Conservation (phyloP, 2,888 invertebrate species). For the Pasiphila rectangulata region DNA sequence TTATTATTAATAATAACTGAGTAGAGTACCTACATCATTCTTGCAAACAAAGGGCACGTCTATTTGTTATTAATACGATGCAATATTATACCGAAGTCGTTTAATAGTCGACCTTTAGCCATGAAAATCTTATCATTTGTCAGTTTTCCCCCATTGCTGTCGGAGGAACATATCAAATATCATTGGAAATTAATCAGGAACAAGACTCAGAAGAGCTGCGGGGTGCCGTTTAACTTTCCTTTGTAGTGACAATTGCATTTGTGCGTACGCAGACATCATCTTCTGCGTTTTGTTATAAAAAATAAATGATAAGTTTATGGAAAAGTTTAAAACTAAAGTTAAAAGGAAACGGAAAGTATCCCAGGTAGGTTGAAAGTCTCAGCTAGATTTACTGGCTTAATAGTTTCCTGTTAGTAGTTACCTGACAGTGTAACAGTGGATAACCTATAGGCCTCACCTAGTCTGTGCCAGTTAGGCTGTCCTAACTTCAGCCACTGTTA, state of each 20-base stretch:
- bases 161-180: conserved; percentile 75
- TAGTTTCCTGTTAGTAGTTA: too few relatives aligned
- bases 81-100: conserved; percentile 57
- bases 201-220: conserved; percentile 42
- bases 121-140: conserved; percentile 74
- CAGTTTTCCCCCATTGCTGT: conserved; percentile 56
- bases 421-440: too few relatives aligned
- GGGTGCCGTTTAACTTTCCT: conserved; percentile 41
- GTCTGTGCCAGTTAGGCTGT: too few relatives aligned
- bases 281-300: too few relatives aligned
- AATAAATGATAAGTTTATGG: too few relatives aligned
- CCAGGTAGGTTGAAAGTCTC: too few relatives aligned
- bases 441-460: too few relatives aligned
- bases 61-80: conserved; percentile 49
- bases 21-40: background rate
- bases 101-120: conserved; percentile 56
- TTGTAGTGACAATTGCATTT: conserved; percentile 32
- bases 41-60: conserved; percentile 13
- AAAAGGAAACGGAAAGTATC: too few relatives aligned
- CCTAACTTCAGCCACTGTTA: too few relatives aligned
- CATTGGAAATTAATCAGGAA: conserved; percentile 71
- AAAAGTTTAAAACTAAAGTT: too few relatives aligned
- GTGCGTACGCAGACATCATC: conserved; percentile 31
- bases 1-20: too few relatives aligned
- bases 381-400: too few relatives aligned